Conservation (phyloP, 2,113 vertebrate genomes). For the Hucho hucho region DNA sequence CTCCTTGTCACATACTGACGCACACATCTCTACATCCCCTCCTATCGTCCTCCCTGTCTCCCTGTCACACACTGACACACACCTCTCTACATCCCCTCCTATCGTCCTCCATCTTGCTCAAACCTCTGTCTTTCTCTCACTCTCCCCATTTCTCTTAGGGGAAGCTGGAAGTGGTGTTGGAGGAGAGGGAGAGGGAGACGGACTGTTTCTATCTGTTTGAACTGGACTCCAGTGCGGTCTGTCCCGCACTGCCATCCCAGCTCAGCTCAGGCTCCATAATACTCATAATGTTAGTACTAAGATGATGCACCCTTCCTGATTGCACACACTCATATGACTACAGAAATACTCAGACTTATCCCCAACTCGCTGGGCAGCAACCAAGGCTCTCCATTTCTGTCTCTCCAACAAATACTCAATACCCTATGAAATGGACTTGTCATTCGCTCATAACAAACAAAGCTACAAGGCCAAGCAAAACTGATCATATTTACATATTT, state of each 20-base stretch:
- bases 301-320: neutral
- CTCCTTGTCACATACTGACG: no score
- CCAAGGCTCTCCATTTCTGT: no score
- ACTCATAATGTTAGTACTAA: constrained; percentile 86
- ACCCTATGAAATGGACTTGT: no score
- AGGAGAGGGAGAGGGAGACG: constrained; percentile 75
- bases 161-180: constrained; percentile 73
- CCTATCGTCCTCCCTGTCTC: neutral
- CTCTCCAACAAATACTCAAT: no score
- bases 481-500: no score
- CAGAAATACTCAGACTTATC: no score
- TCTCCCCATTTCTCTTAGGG: constrained; percentile 64
- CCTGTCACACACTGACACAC: no score
- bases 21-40: no score
- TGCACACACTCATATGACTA: neutral
- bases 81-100: neutral
- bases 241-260: constrained; percentile 74
- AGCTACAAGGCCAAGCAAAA: no score
- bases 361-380: no score
- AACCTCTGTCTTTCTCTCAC: neutral
- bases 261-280: constrained; percentile 88
- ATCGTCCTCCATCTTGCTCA: neutral
- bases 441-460: no score
- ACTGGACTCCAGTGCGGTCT: constrained; percentile 85
- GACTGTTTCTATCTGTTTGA: constrained; percentile 95